Evolutionary conservation across 2,888 invertebrate species (phyloP).

Genomic region (Dryomyza anilis): DNA sequence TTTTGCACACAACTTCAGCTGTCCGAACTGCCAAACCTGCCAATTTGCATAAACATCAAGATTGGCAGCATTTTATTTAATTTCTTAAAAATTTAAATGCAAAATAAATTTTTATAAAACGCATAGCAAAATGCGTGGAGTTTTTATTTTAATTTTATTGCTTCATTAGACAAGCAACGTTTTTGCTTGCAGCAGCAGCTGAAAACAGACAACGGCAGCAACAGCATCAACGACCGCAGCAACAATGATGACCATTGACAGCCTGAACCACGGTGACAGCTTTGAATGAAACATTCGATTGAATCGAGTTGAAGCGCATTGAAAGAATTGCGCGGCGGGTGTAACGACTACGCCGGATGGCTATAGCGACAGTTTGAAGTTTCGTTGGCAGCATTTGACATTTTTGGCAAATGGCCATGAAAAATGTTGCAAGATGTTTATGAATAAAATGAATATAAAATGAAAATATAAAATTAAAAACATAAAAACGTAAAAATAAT

Average conservation of each 20-base stretch:
- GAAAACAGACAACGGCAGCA: slow-evolving; percentile 27
- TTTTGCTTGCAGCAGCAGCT: background rate
- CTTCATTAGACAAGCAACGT: slow-evolving; percentile 17
- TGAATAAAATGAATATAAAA: too few relatives aligned
- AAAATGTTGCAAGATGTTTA: too few relatives aligned
- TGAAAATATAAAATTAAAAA: too few relatives aligned
- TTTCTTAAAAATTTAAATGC: background rate
- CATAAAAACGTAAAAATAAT: too few relatives aligned
- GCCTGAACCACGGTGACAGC: background rate
- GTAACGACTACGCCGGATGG: background rate
- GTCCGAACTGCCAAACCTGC: too few relatives aligned
- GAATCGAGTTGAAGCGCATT: too few relatives aligned
- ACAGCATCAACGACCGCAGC: slow-evolving; percentile 31
- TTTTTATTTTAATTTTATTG: slow-evolving; percentile 7
- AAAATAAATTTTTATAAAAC: background rate
- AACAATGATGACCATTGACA: slow-evolving; percentile 17
- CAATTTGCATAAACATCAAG: too few relatives aligned
- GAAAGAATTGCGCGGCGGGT: slow-evolving; percentile 21
- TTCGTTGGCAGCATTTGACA: slow-evolving; percentile 3
- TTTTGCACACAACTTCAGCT: too few relatives aligned
- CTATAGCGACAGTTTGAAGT: slow-evolving; percentile 4
- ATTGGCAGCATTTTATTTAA: background rate
- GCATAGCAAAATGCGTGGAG: background rate
- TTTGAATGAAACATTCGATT: slow-evolving; percentile 20
- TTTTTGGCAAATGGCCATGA: slow-evolving; percentile 18